These are phyloP conservation scores for Oithona nana DNA, from an alignment of 2,888 invertebrate genomes.

Conservation along the genomic window DNA sequence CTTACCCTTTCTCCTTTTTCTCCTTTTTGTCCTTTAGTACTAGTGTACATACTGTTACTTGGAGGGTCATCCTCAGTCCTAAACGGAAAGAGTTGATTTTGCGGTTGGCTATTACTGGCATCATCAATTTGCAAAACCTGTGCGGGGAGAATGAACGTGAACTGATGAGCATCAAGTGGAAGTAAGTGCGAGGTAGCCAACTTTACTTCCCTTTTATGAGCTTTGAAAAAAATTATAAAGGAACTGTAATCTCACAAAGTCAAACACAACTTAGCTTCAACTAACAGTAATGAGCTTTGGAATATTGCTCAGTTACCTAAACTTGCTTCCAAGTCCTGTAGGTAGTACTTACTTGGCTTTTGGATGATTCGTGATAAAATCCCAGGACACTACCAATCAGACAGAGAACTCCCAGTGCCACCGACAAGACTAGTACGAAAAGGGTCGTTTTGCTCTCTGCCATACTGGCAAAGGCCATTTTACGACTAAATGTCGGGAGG, in stretches of 20 bases:
- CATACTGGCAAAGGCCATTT: not conserved
- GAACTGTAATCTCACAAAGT: too few species aligned
- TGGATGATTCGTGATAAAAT: not conserved
- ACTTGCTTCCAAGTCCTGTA: too few species aligned
- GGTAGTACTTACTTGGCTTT: not conserved
- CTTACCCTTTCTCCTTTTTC: not conserved
- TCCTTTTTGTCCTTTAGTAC: not conserved
- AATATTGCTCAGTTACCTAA: too few species aligned
- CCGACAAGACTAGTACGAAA: not conserved
- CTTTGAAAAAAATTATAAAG: too few species aligned
- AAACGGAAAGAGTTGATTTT: not conserved
- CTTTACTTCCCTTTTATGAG: too few species aligned
- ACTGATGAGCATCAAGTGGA: too few species aligned
- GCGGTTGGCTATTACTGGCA: too few species aligned
- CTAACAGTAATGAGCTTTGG: too few species aligned
- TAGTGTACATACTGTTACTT: not conserved
- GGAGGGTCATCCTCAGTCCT: not conserved
- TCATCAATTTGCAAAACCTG: not conserved
- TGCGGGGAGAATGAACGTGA: too few species aligned
- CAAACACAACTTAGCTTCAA: too few species aligned
- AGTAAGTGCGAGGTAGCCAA: too few species aligned
- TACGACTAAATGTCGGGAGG: not conserved
- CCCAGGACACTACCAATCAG: not conserved
- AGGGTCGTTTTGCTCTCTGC: not conserved
- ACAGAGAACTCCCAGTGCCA: not conserved